A percentile compares a stretch with the other conserved stretches of the same genome.
phyloP scores from a whole-genome alignment of 2,113 vertebrate species.

The Gracilinanus agilis region DNA sequence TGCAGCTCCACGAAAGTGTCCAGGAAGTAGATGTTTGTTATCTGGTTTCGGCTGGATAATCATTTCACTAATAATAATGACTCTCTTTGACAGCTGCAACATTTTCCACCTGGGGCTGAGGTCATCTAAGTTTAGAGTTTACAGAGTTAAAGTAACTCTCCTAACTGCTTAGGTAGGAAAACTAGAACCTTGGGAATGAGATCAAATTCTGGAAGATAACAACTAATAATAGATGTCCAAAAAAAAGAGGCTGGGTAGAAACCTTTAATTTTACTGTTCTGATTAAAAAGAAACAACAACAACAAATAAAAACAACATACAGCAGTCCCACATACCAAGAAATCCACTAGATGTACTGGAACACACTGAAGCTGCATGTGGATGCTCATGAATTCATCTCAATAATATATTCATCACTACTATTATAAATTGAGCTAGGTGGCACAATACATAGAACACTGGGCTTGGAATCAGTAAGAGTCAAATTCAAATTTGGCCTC shows the following conservation, averaged over 20 bases:
- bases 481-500: not conserved
- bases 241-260: not conserved
- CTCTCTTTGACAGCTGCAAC: rapidly evolving
- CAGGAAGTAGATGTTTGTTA: not conserved
- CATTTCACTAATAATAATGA: not conserved
- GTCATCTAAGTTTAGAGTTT: not conserved
- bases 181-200: not conserved
- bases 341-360: not conserved
- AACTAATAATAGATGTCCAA: not conserved
- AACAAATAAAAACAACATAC: not conserved
- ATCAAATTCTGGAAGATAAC: not conserved
- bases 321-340: not conserved
- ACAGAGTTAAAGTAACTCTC: no score
- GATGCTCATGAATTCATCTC: not conserved
- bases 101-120: not conserved
- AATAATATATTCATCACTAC: not conserved
- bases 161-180: not conserved
- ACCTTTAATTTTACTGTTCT: not conserved
- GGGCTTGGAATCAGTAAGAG: not conserved
- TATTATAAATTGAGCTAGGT: not conserved
- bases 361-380: not conserved
- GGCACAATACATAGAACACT: not conserved
- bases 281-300: not conserved
- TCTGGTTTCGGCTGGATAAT: not conserved
- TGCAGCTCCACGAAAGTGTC: not conserved